Evolutionary conservation across 2,797 vertebrate genomes (phyloP).

Genomic region (Loriculus beryllinus): DNA sequence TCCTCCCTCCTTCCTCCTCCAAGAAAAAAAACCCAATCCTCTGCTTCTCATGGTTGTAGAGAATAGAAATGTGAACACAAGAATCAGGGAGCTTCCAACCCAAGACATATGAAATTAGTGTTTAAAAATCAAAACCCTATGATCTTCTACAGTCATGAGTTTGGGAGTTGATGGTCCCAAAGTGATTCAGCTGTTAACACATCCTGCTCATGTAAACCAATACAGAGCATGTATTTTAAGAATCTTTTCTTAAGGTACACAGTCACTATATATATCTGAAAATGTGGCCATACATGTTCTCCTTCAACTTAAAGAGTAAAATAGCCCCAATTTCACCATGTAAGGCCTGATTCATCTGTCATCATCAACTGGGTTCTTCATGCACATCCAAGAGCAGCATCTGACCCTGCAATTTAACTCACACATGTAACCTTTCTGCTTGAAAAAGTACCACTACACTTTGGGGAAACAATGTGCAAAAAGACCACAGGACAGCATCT

Average conservation of each 20-base stretch:
- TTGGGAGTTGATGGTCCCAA: background rate
- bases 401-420: constrained; percentile 7
- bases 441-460: background rate
- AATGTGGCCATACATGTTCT: background rate
- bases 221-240: background rate
- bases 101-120: background rate
- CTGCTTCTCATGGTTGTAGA: background rate
- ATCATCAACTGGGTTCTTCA: constrained; percentile 11
- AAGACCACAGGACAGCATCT: background rate
- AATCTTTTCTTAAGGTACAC: background rate
- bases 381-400: background rate
- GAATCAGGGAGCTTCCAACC: background rate
- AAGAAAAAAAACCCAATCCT: background rate
- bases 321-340: background rate
- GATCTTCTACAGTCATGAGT: background rate
- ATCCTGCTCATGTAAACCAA: background rate
- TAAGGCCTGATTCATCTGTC: background rate
- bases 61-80: background rate
- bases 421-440: background rate
- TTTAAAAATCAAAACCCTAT: background rate
- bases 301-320: background rate
- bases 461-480: background rate
- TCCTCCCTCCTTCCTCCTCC: background rate
- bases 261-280: background rate
- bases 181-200: background rate